phyloP scores from a whole-genome alignment of 2,113 vertebrate genomes.

The Lanius collurio region DNA sequence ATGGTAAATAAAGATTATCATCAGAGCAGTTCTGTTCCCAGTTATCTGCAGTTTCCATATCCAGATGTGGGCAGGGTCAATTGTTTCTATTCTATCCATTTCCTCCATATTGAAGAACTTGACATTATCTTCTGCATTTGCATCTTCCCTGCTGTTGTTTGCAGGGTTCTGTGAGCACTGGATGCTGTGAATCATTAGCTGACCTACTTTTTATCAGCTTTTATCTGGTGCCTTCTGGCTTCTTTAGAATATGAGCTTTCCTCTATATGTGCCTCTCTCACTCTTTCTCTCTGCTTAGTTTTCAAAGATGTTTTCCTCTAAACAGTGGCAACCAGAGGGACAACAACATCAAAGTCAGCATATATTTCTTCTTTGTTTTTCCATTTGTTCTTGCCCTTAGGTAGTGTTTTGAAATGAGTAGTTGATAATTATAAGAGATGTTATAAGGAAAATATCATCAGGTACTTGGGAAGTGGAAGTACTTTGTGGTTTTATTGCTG shows the following conservation, averaged over 20 bases:
- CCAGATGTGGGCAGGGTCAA: neutral
- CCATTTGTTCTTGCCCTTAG: no score
- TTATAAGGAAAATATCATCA: no score
- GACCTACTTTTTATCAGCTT: constrained; percentile 61
- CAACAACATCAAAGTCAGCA: no score
- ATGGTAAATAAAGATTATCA: neutral
- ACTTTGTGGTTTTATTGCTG: no score
- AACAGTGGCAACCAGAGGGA: no score
- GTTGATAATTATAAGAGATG: no score
- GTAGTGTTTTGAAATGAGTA: no score
- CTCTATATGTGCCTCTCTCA: no score
- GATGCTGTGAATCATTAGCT: constrained; percentile 51
- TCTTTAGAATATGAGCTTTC: constrained; percentile 13
- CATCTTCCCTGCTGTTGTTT: constrained; percentile 11
- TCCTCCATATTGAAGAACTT: neutral
- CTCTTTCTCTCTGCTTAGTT: no score
- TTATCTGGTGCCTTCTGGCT: constrained; percentile 58
- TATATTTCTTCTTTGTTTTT: no score
- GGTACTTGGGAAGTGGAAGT: no score
- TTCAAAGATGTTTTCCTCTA: no score
- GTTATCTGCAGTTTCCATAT: neutral
- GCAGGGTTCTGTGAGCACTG: neutral
- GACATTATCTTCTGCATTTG: neutral
- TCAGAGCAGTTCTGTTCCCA: neutral
- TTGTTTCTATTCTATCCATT: neutral